Base-by-base conservation (phyloP, 1,140 invertebrate genomes). In the Drosophila tristis region DNA sequence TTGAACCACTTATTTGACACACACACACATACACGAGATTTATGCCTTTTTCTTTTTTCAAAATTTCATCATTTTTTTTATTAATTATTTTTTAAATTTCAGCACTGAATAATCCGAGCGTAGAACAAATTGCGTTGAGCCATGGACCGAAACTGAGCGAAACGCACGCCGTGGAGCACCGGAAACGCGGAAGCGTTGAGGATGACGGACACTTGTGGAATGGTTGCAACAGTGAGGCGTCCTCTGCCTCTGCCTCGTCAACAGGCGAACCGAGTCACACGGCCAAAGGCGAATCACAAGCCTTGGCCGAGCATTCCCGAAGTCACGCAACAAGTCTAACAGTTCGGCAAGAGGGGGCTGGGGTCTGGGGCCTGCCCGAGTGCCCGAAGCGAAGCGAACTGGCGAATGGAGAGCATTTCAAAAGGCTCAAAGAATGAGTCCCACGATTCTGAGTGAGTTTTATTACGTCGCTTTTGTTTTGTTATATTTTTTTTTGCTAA, bases 201-300 rank as follows among this genome's bases (percentile, higher is more conserved):
- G 53, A 75, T 74, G 79, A 80, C 79, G 74, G 87, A 86, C 86
- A 90, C 86, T 90, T 90, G 86, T 90, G 86, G 86, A 90, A 90
- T 90, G 72, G 76, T 61, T 76, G 64, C 63, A 73, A 31, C 59
- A 50, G 60, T 50, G 48, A 70, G 67, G 78, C 59, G 60, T 44
- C 35, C 31, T 39, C 35, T 39, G 35, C 11, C 35, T 13, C 35
- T 39, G 35, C 35, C 35, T 39, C 59, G 48, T 50, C 64, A 54
- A 50, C 56, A 59, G 48, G 42, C 63, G 51, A 59, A 39, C 61
- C 68, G 63, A 80, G 59, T 51, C 26, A 48, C 20, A 39, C 35
- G 50, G 57, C 51, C 54, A 60, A 75, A 87, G 70, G 71, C 82
- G 82, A 86, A 86, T 86, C 78, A 87, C 65, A 86, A 78, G 82